Evolutionary conservation across 2,888 invertebrate genomes (phyloP), one percentile per base, ranked within the genome.

Genomic region (Xestia c-nigrum): DNA sequence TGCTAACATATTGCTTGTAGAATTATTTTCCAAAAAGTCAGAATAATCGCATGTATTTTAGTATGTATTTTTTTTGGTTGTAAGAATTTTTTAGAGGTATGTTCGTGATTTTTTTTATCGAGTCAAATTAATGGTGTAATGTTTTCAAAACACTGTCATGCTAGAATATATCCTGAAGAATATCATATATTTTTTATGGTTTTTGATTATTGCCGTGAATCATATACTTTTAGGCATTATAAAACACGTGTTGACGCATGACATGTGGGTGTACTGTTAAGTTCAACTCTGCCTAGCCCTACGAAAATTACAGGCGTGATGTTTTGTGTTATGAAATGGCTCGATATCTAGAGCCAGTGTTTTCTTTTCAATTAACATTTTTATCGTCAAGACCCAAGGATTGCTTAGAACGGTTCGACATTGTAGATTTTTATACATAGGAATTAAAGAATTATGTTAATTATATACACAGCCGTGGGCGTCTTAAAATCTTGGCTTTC

Each of bases 371-470:
- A 57, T 24, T 12, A 5, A 5, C 14, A 57, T 3, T 57, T 24
- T 57, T 5, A 0, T 24, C 14, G 57, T 57, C 24, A 57, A 6
- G 16, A 24, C 14, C 14, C 14, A 57, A 24, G 6, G 24, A 14
- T 57, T 14, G 5, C 57, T 24, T 7, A 14, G 24, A 57, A 57
- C 7, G 57, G 57, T 57, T 57, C 7, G 16, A 14, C 16, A 3
- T 31, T 57, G 24, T 57, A 24, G 16, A 24, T 57, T 24, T 59
- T 31, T 19, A 40, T 47, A 40, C 47, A 55, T 55, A 47, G 7
- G 3, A 80, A 72, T 80, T 47, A 57, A 64, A 50, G 21, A 79
- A 64, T 80, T 65, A 74, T 65, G 72, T n/a, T 79, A 46, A 74
- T 50, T 14, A 50, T 9, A 1, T 24, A 64, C 38, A 65, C 14